Base-by-base conservation (phyloP, 2,888 invertebrate species). In the Nomada fucata region DNA sequence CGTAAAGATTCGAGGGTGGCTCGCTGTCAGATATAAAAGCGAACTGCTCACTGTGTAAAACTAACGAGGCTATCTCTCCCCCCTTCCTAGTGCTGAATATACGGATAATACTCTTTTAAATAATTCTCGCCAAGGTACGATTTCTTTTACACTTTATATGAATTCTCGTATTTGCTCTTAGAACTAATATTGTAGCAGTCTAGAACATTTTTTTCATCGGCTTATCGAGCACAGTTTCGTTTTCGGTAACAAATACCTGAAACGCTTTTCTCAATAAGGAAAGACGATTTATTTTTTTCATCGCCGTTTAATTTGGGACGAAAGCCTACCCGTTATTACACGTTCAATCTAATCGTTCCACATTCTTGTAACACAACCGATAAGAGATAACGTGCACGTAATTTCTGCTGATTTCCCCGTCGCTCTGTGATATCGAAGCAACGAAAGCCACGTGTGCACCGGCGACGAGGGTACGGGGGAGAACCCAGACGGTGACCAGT, bases 301-400 rank as follows among this genome's bases (percentile, higher is more conserved):
- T 65, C 20, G 53, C 67, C 20, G 59, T 11, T 61, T 52, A 55
- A 29, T 29, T 15, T 50, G 29, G 20, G n/a, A 26, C 36, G 52
- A 7, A 44, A 67, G 18, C 67, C 72, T 67, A 47, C 55, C 26
- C 55, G 20, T 23, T 23, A 26, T 36, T 42, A 4, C 11, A 29
- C 44, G n/a, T 57, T 64, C 36, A 42, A 76, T 65, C 60, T 82
- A 82, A 83, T 82, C 80, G 73, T n/a, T 52, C 15, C 68, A 68
- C 80, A 79, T 79, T 79, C 72, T 75, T 81, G 82, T 82, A 75
- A 42, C 75, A 78, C 72, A 75, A 72, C 29, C 65, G 65, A 85
- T 61, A 73, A 76, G 73, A 44, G 70, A 76, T 53, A 81, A 82
- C 47, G 70, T 65, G 70, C 70, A 73, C 60, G 81, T 75, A 77